phyloP scores from a whole-genome alignment of 2,113 vertebrate genomes.

The Catharus minimus region DNA sequence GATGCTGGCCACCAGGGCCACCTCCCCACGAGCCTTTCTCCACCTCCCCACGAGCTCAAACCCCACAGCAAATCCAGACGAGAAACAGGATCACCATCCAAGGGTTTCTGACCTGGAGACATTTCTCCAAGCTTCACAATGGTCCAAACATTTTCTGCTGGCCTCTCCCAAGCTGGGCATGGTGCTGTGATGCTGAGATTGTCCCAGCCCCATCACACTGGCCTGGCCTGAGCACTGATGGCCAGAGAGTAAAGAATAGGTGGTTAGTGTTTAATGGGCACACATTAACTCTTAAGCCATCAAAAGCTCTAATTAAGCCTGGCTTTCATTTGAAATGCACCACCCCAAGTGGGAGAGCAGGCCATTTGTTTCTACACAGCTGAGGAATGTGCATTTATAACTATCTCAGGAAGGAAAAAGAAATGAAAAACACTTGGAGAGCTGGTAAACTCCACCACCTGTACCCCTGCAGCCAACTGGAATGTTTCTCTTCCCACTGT shows the following conservation, averaged over 20 bases:
- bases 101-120: background rate
- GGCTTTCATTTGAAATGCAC: conserved; percentile 27
- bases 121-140: background rate
- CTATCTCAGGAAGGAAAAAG: conserved; percentile 41
- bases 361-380: conserved; percentile 42
- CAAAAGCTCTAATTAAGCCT: conserved; percentile 47
- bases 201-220: background rate
- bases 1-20: background rate
- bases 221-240: background rate
- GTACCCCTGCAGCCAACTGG: background rate
- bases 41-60: background rate
- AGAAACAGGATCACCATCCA: background rate
- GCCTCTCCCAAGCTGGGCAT: background rate
- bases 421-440: conserved; percentile 42
- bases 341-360: background rate
- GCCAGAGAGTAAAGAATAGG: background rate
- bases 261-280: conserved; percentile 8
- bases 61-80: background rate
- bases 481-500: background rate
- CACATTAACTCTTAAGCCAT: conserved; percentile 2
- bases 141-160: background rate
- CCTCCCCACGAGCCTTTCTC: background rate
- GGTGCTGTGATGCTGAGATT: background rate
- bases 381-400: conserved; percentile 39
- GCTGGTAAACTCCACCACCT: conserved; percentile 28